These are phyloP conservation scores for Mycalesis mineus DNA, from an alignment of 2,888 invertebrate genomes.

Conservation along the genomic window DNA sequence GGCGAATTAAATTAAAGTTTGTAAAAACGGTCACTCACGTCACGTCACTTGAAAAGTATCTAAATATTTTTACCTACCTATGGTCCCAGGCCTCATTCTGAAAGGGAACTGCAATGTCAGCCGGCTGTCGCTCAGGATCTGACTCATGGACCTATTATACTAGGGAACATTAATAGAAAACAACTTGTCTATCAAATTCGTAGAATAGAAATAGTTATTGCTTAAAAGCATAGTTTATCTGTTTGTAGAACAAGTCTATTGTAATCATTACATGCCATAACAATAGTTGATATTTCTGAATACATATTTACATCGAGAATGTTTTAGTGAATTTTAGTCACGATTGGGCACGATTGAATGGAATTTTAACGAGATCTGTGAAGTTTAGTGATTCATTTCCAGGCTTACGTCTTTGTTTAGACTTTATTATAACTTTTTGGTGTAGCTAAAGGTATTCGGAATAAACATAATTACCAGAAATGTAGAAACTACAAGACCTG, in stretches of 20 bases:
- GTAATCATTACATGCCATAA: background rate
- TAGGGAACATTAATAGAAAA: background rate
- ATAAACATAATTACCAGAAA: no score
- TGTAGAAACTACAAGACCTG: no score
- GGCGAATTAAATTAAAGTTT: no score
- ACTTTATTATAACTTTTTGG: background rate
- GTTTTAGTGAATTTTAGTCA: background rate
- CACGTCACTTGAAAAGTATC: no score
- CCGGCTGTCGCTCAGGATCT: no score
- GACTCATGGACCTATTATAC: no score
- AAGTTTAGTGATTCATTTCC: background rate
- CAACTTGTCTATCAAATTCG: background rate
- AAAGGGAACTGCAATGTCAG: no score
- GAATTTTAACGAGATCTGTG: background rate
- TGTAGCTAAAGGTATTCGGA: no score
- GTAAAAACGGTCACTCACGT: no score
- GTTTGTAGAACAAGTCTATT: background rate
- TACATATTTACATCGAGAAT: background rate
- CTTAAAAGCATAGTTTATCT: background rate
- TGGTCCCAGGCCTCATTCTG: no score
- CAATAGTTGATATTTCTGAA: background rate
- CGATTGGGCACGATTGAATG: background rate
- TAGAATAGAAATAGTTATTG: background rate
- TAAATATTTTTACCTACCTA: no score
- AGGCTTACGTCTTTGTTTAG: background rate